phyloP scores from a whole-genome alignment of 2,797 vertebrate genomes.

The Typhlichthys subterraneus region DNA sequence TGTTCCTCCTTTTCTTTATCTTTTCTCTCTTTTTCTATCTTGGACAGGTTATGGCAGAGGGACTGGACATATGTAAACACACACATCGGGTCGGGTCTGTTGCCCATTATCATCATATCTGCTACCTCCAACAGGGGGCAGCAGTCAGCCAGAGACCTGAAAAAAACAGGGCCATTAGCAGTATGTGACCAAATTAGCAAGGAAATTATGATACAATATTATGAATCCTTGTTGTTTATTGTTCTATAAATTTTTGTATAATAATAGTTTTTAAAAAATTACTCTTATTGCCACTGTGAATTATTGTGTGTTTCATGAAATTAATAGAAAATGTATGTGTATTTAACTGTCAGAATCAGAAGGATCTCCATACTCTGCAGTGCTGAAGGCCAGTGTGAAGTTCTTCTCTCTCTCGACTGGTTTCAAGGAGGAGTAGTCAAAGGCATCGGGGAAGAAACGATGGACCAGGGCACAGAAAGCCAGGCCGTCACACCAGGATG shows the following conservation, averaged over 20 bases:
- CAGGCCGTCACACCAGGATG: slow-evolving; percentile 94
- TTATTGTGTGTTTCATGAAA: no score
- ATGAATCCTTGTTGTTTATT: no score
- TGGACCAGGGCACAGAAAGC: slow-evolving; percentile 97
- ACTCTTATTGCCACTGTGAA: no score
- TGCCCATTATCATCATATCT: slow-evolving; percentile 98
- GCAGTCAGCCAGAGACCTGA: slow-evolving; percentile 90
- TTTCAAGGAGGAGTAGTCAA: slow-evolving; percentile 88
- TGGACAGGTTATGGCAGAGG: slow-evolving; percentile 93
- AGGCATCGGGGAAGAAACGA: slow-evolving; percentile 93
- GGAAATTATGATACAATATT: not conserved
- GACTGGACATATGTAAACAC: slow-evolving; percentile 98
- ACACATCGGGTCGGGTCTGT: slow-evolving; percentile 91
- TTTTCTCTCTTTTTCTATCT: slow-evolving; percentile 89
- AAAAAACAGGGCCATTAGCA: not conserved
- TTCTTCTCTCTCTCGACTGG: slow-evolving; percentile 89
- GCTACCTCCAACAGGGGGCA: slow-evolving; percentile 93
- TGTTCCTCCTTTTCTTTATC: slow-evolving; percentile 76
- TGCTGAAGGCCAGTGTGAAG: slow-evolving; percentile 92
- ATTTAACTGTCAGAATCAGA: slow-evolving; percentile 1
- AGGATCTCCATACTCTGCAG: slow-evolving; percentile 85
- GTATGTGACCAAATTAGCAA: not conserved
- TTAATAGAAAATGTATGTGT: no score
- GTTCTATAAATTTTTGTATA: no score
- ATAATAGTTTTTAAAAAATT: no score